Conservation (phyloP, 1,140 invertebrate genomes). For the Eulimnadia texana region DNA sequence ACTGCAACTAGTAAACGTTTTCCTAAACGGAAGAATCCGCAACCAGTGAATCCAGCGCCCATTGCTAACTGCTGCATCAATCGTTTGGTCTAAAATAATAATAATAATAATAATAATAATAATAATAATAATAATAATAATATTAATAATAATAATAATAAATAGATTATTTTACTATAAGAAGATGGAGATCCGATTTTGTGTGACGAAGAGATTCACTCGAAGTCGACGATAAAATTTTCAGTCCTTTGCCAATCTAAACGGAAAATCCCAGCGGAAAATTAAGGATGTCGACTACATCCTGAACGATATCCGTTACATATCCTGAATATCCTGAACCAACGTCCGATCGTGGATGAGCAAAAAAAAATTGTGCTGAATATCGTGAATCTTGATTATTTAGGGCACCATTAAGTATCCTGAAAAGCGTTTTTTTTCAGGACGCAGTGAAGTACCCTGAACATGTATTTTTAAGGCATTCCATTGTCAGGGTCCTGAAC, state of each 20-base stretch:
- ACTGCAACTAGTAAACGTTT: slow-evolving; percentile 9
- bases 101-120: neutral
- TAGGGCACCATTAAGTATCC: no score
- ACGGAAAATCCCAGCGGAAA: neutral
- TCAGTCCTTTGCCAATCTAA: neutral
- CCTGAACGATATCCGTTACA: no score
- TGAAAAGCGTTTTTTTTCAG: no score
- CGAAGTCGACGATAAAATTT: neutral
- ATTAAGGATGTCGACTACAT: no score
- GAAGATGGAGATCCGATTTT: neutral
- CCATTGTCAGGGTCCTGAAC: no score
- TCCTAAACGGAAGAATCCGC: slow-evolving; percentile 10
- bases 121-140: neutral
- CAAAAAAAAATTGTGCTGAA: no score
- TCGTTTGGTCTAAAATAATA: slow-evolving; percentile 8
- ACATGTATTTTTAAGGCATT: no score
- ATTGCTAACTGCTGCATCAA: slow-evolving; percentile 11
- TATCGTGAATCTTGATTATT: no score
- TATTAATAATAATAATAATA: neutral
- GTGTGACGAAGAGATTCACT: neutral
- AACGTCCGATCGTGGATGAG: no score
- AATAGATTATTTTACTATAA: neutral
- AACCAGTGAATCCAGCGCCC: slow-evolving; percentile 9
- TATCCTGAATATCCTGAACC: no score
- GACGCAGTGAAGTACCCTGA: no score